Evolutionary conservation across 2,113 vertebrate genomes (phyloP), one percentile per base, ranked within the genome.

Genomic region (Psittacara wagleri): DNA sequence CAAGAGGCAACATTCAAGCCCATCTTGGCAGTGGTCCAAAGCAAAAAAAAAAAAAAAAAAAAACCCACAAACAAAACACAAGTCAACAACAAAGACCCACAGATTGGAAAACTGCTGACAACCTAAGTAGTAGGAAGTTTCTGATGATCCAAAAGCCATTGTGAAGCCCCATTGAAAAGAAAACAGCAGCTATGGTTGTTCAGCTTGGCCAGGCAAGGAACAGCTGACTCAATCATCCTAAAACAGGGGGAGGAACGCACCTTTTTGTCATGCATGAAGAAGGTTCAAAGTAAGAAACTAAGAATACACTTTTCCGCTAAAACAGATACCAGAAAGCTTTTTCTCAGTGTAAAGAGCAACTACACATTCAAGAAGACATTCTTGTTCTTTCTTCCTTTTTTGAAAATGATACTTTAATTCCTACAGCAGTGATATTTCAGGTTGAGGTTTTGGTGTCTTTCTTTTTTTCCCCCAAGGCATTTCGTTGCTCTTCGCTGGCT

Each of bases 91-190:
- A 79, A 93, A 87, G 79, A 57, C 54, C 25, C n/a, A 82, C 29
- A 81, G 46, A 87, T 67, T 83, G 37, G 39, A 79, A 97, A 97
- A 94, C 64, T 66, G 82, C 94, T 94, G 85, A 96, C 94, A 70
- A 81, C 61, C 67, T 86, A 88, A 94, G 95, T 59, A 67, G 27
- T 14, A 94, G 44, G 49, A 64, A 79, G 83, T 86, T 96, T 93
- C 88, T 83, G 67, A 75, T 66, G 48, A 91, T 77, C 49, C 67
- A 85, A 86, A 94, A 93, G 49, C 43, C 18, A 73, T 51, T 94
- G 70, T 88, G 85, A 96, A 92, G n/a, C 17, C 63, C 18, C 93
- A 49, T 54, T 92, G 64, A 82, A 88, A 92, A 93, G 49, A 78
- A 90, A 93, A 83, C 66, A 95, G 29, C 29, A 83, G 66, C 52